Base-by-base conservation (phyloP, 2,113 vertebrate species). In the Hemiprocne comata region DNA sequence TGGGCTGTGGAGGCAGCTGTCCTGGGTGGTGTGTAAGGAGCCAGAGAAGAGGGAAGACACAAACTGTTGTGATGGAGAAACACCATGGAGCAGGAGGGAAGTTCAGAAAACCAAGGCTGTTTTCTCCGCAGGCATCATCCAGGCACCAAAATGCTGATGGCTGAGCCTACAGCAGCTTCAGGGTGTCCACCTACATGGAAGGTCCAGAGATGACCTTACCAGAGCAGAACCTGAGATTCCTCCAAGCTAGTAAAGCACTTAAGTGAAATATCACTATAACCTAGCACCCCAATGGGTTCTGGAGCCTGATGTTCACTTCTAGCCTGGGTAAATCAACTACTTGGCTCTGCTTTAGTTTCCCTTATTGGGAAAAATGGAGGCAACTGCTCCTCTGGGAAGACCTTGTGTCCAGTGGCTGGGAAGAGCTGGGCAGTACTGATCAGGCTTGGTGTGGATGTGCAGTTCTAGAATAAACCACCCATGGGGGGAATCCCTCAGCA, bases 121-220 rank as follows among this genome's bases (percentile, higher is more conserved):
- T 17, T 33, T 65, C 42, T 51, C 40, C 55, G 55, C 25, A 55
- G 57, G 76, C 50, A 79, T 21, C 10, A 34, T 21, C 38, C 64
- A 55, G n/a, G 50, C 9, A 81, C 9, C 13, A 0, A 53, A 51
- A 53, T 12, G n/a, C 75, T 78, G 19, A 28, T 9, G 13, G 60
- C 29, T 25, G 46, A 80, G 48, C 72, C 55, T 21, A 20, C 13
- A 66, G 26, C 48, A 92, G 65, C 33, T 44, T 29, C 55, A 28
- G 40, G 40, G 10, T 1, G 1, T 29, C 25, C 17, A 44, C 5
- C 25, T 20, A 19, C 1, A 0, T 4, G 23, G 34, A 61, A 21
- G 10, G 44, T n/a, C 10, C 38, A 54, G 33, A 34, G 44, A 16
- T 17, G 17, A 23, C 50, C n/a, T 24, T 12, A 7, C 3, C 17